phyloP scores from a whole-genome alignment of 2,888 invertebrate species.

The Griposia aprilina region DNA sequence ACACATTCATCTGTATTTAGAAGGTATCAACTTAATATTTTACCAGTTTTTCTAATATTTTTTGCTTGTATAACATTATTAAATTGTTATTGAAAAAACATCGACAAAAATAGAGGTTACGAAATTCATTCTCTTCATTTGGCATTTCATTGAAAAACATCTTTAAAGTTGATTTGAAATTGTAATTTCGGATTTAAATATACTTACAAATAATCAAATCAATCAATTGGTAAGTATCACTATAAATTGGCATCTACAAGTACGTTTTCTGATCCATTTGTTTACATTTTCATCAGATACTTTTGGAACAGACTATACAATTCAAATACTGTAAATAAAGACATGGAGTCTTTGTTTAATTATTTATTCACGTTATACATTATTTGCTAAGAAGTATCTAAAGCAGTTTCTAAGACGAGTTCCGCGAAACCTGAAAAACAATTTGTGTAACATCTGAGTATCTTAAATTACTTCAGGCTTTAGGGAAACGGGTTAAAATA shows the following conservation, averaged over 20 bases:
- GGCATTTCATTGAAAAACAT: neutral
- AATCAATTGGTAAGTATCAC: neutral
- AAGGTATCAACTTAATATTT: neutral
- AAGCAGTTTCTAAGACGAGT: conserved; percentile 16
- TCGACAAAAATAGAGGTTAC: neutral
- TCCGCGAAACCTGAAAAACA: conserved; percentile 15
- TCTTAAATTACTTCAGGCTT: neutral
- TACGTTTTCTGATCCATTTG: neutral
- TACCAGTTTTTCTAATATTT: neutral
- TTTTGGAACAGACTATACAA: neutral
- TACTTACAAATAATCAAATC: neutral
- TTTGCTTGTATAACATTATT: neutral
- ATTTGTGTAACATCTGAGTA: conserved; percentile 2
- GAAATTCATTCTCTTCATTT: neutral
- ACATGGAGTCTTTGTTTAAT: conserved; percentile 8
- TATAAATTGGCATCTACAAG: neutral
- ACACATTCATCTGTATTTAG: neutral
- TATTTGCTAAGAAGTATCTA: conserved; percentile 18
- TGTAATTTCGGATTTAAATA: neutral
- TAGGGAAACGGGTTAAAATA: too few relatives aligned
- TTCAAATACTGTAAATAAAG: neutral
- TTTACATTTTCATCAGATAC: neutral
- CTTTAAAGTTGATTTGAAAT: neutral
- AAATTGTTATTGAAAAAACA: neutral
- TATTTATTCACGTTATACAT: neutral